Evolutionary conservation across 1,140 invertebrate species (phyloP).

Genomic region (Araneus ventricosus): DNA sequence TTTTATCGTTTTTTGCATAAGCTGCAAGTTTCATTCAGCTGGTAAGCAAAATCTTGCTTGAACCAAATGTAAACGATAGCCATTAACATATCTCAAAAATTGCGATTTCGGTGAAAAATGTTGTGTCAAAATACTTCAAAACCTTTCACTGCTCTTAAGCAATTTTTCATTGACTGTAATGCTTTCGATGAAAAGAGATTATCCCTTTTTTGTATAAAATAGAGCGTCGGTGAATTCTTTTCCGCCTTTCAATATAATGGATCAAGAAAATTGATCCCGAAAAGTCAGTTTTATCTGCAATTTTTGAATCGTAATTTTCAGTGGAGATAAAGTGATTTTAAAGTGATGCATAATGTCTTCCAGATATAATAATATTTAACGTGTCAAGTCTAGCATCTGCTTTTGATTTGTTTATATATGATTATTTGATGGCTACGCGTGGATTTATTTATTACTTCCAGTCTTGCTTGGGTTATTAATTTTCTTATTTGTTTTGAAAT

Average conservation of each 20-base stretch:
- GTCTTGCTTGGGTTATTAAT: too few relatives aligned
- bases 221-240: background rate
- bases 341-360: background rate
- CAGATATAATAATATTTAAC: background rate
- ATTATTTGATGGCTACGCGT: too few relatives aligned
- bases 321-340: conserved; percentile 42
- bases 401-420: background rate
- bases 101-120: conserved; percentile 4
- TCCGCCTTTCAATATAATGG: background rate
- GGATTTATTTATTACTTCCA: too few relatives aligned
- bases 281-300: conserved; percentile 49
- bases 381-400: background rate
- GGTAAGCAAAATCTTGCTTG: too few relatives aligned
- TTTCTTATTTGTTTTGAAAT: too few relatives aligned
- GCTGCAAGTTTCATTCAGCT: too few relatives aligned
- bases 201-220: background rate
- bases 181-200: conserved; percentile 26
- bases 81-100: too few relatives aligned
- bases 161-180: conserved; percentile 42
- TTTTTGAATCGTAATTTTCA: background rate
- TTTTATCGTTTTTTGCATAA: too few relatives aligned
- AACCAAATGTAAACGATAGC: too few relatives aligned
- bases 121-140: conserved; percentile 22
- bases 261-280: conserved; percentile 23
- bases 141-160: background rate